A percentile compares a stretch with the other conserved stretches of the same genome.
Conservation (phyloP, 2,797 vertebrate species). For the Catharus ustulatus region DNA sequence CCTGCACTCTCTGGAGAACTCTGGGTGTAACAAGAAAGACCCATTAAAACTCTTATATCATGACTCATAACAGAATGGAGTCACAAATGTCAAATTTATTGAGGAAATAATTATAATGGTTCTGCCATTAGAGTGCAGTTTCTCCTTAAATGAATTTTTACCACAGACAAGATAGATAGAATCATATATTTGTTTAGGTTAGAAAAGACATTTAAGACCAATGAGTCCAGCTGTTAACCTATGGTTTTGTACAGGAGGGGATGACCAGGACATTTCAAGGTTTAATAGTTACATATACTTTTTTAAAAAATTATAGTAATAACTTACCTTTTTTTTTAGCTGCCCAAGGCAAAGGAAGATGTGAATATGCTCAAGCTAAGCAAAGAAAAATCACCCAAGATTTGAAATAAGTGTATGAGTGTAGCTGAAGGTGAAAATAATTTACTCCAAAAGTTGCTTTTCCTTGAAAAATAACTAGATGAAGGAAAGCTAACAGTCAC, state of each 20-base stretch:
- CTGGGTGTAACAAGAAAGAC: background rate
- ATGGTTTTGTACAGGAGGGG: slow-evolving; percentile 28
- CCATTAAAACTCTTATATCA: background rate
- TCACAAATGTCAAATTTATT: slow-evolving; percentile 18
- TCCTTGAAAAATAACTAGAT: slow-evolving; percentile 38
- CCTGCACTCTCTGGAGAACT: background rate
- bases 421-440: background rate
- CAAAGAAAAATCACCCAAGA: background rate
- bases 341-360: slow-evolving; percentile 26
- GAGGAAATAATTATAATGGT: slow-evolving; percentile 45
- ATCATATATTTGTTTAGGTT: background rate
- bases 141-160: slow-evolving; percentile 16
- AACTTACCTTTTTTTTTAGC: background rate
- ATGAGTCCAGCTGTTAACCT: background rate
- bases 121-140: background rate
- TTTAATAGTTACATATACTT: slow-evolving; percentile 33
- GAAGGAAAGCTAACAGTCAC: slow-evolving; percentile 48
- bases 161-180: background rate
- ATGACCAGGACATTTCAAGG: background rate
- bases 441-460: slow-evolving; percentile 25
- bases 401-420: background rate
- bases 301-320: background rate
- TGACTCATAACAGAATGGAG: slow-evolving; percentile 7
- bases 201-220: background rate
- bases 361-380: slow-evolving; percentile 15